A percentile compares a stretch with the other conserved stretches of the same genome.
These are phyloP conservation scores for Jaculus jaculus DNA, from an alignment of 2,113 vertebrate genomes.

Conservation along the genomic window DNA sequence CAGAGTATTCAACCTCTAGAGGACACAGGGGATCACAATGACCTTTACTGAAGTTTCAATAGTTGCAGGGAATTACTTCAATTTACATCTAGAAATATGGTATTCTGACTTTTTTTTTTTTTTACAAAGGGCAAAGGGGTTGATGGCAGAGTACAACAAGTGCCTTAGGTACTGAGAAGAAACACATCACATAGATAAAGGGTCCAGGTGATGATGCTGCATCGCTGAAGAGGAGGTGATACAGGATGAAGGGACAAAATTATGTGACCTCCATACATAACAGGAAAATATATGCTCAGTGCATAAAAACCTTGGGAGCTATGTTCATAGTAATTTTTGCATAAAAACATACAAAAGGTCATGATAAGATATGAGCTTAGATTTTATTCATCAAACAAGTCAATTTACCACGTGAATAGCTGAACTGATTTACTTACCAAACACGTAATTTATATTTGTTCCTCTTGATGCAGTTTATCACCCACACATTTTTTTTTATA, in stretches of 20 bases:
- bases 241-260: not conserved
- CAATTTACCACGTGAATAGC: constrained; percentile 18
- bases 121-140: not conserved
- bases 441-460: not conserved
- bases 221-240: not conserved
- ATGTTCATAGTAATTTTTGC: not conserved
- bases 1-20: constrained; percentile 2
- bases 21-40: not conserved
- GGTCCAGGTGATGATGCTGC: not conserved
- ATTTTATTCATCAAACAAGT: not conserved
- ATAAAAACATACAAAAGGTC: not conserved
- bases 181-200: not conserved
- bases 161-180: not conserved
- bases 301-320: not conserved
- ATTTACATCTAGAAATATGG: not conserved
- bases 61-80: not conserved
- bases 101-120: constrained; percentile 3
- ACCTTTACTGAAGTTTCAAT: constrained; percentile 10
- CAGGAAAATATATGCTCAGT: not conserved
- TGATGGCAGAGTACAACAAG: not conserved
- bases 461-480: not conserved
- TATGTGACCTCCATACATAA: too few species aligned
- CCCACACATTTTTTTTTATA: not conserved
- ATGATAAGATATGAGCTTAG: not conserved
- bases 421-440: constrained; percentile 34